Percentiles rank a stretch among this genome's conserved stretches.
phyloP scores from a whole-genome alignment of 2,113 vertebrate genomes.

The Sakesphorus luctuosus region DNA sequence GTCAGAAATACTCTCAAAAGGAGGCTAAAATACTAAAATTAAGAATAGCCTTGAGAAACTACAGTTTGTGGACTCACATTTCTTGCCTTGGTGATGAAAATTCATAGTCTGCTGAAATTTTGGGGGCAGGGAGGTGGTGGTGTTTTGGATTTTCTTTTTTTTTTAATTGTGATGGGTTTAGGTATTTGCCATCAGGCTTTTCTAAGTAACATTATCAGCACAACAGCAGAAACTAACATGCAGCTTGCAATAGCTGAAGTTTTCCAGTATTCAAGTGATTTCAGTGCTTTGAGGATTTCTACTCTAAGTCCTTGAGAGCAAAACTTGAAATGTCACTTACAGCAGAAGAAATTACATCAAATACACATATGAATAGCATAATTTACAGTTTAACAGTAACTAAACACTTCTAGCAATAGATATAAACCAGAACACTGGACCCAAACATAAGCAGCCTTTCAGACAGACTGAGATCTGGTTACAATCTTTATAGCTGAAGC shows the following conservation, averaged over 20 bases:
- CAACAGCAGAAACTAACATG: neutral
- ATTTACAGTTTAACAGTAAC: neutral
- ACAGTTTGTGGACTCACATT: neutral
- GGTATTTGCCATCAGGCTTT: neutral
- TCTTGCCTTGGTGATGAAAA: neutral
- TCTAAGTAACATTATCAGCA: neutral
- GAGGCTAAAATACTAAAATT: neutral
- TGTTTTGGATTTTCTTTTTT: neutral
- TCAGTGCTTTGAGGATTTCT: neutral
- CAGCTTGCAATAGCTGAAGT: neutral
- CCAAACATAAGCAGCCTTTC: constrained; percentile 4
- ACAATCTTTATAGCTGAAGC: constrained; percentile 5
- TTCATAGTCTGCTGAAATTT: neutral
- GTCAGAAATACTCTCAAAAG: neutral
- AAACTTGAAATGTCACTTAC: neutral
- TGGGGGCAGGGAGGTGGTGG: neutral
- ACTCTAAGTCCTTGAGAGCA: neutral
- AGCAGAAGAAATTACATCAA: constrained; percentile 1
- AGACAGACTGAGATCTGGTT: constrained; percentile 12
- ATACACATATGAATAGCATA: neutral
- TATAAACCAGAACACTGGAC: constrained; percentile 30
- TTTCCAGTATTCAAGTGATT: neutral
- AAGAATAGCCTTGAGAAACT: neutral
- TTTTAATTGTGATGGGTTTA: neutral
- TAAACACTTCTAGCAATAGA: constrained; percentile 5